phyloP scores from a whole-genome alignment of 2,797 vertebrate species.

The Tiaroga cobitis region DNA sequence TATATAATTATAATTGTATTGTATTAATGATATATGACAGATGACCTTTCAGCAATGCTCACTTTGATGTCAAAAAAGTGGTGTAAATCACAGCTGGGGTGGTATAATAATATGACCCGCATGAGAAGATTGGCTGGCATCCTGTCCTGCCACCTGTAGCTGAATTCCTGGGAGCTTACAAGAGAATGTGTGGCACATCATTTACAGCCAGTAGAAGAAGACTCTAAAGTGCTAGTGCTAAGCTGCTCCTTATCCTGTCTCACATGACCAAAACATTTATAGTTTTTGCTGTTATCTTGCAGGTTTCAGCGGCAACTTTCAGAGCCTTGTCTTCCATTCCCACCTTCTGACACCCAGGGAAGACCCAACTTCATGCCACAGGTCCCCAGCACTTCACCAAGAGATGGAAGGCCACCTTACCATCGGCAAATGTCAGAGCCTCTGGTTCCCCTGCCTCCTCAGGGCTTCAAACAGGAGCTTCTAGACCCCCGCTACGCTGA shows the following conservation, averaged over 20 bases:
- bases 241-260: conserved; percentile 10
- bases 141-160: conserved; percentile 46
- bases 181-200: conserved; percentile 51
- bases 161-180: conserved; percentile 44
- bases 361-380: conserved; percentile 84
- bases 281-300: conserved; percentile 24
- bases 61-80: conserved; percentile 8
- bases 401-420: conserved; percentile 86
- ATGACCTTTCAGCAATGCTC: conserved; percentile 46
- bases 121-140: conserved; percentile 58
- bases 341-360: conserved; percentile 78
- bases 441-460: conserved; percentile 84
- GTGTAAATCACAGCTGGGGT: conserved; percentile 28
- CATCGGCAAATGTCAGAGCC: conserved; percentile 96
- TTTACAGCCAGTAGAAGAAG: conserved; percentile 29
- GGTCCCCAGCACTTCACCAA: conserved; percentile 73
- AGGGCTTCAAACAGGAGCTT: conserved; percentile 94
- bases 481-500: conserved; percentile 88
- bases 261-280: conserved; percentile 25
- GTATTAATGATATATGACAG: not conserved
- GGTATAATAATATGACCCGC: conserved; percentile 55
- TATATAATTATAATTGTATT: not conserved
- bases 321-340: conserved; percentile 84
- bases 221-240: conserved; percentile 22
- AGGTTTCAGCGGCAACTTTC: conserved; percentile 96